These are phyloP conservation scores for Liodrosophila aerea DNA, from an alignment of 2,888 invertebrate species.

Conservation along the genomic window DNA sequence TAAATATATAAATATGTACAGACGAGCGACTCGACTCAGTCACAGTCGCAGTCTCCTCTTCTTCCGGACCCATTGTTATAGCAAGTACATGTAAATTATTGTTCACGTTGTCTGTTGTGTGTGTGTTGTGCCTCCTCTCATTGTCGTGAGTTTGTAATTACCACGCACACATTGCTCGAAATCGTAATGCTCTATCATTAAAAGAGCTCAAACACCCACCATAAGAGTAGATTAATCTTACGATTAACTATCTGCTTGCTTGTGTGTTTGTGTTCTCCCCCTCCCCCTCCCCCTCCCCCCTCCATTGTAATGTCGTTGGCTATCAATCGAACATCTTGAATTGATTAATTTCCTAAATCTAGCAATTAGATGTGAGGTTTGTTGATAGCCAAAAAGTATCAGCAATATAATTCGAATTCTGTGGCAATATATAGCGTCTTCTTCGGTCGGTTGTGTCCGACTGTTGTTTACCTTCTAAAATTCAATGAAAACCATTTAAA, in stretches of 20 bases:
- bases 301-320: not conserved
- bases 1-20: constrained; percentile 27
- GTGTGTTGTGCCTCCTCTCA: constrained; percentile 22
- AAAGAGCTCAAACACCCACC: constrained; percentile 3
- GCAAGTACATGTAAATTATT: constrained; percentile 75
- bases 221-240: constrained; percentile 15
- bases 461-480: no score
- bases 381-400: no score
- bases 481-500: no score
- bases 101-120: constrained; percentile 48
- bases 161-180: constrained; percentile 55
- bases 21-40: constrained; percentile 2
- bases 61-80: constrained; percentile 74
- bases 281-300: not conserved
- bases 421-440: no score
- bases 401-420: no score
- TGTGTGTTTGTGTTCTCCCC: not conserved
- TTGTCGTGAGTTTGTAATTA: constrained; percentile 69
- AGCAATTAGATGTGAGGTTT: no score
- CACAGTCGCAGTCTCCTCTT: constrained; percentile 34
- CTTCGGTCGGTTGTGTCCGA: no score
- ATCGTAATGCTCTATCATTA: constrained; percentile 25
- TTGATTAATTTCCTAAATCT: no score
- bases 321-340: not conserved
- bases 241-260: constrained; percentile 1